These are phyloP conservation scores for Ctenodactylus gundi DNA, from an alignment of 2,113 vertebrate species.

Conservation along the genomic window DNA sequence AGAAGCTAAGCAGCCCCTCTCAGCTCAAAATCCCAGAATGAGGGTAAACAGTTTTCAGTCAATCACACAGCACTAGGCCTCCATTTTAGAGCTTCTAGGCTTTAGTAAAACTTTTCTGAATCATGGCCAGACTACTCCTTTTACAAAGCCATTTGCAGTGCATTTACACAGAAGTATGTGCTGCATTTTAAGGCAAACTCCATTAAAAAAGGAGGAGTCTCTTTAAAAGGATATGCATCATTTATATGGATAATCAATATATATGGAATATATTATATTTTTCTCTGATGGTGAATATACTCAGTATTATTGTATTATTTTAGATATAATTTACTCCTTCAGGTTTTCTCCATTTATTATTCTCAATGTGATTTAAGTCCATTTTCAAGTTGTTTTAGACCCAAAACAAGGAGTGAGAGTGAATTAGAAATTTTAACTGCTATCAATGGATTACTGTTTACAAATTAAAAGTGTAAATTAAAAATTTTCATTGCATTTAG, in stretches of 20 bases:
- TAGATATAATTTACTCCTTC: background rate
- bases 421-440: background rate
- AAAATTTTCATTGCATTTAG: slow-evolving; percentile 36
- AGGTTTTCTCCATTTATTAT: slow-evolving; percentile 19
- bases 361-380: slow-evolving; percentile 32
- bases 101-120: slow-evolving; percentile 14
- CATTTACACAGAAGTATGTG: background rate
- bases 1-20: background rate
- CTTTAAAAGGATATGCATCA: background rate
- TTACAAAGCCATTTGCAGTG: background rate
- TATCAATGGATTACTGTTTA: background rate
- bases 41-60: background rate
- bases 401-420: background rate
- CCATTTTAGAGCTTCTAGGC: background rate
- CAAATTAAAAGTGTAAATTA: slow-evolving; percentile 42
- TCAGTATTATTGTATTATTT: background rate
- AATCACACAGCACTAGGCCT: background rate
- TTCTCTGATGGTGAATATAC: background rate
- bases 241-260: slow-evolving; percentile 8
- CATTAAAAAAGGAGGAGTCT: background rate
- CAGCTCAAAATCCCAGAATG: background rate
- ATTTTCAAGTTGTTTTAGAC: slow-evolving; percentile 43
- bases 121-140: background rate
- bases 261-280: background rate
- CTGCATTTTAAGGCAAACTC: slow-evolving; percentile 10